Conservation (phyloP, 2,888 invertebrate species). For the Cantharis flavilabris region DNA sequence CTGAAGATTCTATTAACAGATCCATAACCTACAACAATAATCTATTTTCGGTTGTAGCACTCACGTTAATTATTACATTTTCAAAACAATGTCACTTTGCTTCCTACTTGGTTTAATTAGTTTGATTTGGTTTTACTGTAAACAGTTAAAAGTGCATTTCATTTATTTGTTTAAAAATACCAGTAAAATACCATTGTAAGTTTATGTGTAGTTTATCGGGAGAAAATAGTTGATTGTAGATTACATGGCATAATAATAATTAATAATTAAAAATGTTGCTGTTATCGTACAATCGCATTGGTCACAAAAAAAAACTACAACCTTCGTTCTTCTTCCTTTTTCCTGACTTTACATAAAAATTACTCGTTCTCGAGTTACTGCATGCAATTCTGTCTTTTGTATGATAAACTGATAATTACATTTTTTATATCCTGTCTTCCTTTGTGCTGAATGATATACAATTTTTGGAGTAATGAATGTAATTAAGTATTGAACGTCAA, state of each 20-base stretch:
- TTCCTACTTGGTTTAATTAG: not conserved
- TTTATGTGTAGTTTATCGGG: not conserved
- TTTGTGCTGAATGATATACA: not conserved
- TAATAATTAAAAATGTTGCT: not conserved
- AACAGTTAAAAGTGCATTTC: not conserved
- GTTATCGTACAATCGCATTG: not conserved
- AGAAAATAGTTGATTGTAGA: not conserved
- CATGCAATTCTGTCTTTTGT: not conserved
- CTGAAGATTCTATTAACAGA: not conserved
- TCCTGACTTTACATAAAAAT: not conserved
- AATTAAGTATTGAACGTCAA: not conserved
- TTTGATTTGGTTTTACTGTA: not conserved
- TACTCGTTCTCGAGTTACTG: not conserved
- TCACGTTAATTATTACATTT: not conserved
- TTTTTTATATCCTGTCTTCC: not conserved
- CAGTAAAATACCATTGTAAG: not conserved
- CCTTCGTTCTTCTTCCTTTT: not conserved
- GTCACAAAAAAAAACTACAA: not conserved
- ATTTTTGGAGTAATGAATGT: not conserved
- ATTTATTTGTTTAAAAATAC: not conserved
- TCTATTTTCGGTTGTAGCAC: not conserved
- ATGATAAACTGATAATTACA: not conserved
- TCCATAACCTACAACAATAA: not conserved
- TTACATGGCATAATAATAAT: not conserved
- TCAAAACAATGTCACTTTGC: not conserved